Evolutionary conservation across 2,888 invertebrate species (phyloP).

Genomic region (Dryobota labecula): DNA sequence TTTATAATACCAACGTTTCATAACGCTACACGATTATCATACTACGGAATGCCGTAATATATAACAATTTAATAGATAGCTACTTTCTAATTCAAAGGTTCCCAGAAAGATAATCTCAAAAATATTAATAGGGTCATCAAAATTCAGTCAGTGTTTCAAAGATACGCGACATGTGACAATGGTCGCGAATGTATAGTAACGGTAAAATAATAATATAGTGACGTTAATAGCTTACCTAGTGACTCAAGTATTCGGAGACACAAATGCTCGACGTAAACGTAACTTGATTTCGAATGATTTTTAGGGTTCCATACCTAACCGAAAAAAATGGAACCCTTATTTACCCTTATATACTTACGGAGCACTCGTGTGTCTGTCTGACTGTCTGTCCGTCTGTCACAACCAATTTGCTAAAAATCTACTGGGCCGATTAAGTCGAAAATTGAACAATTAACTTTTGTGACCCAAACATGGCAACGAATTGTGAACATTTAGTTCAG

Average conservation of each 20-base stretch:
- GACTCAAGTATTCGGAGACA: constrained; percentile 39
- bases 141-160: constrained; percentile 47
- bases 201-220: constrained; percentile 45
- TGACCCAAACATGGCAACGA: too few species aligned
- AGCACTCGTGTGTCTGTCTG: too few species aligned
- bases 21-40: background rate
- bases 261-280: too few species aligned
- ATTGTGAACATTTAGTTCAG: too few species aligned
- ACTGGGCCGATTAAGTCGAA: too few species aligned
- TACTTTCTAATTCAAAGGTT: background rate
- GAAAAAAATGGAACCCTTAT: too few species aligned
- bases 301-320: too few species aligned
- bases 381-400: too few species aligned
- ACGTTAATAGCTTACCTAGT: constrained; percentile 42
- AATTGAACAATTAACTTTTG: too few species aligned
- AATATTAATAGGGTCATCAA: constrained; percentile 36
- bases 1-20: background rate
- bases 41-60: background rate
- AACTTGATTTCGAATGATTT: background rate
- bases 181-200: constrained; percentile 46
- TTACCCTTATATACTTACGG: too few species aligned
- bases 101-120: background rate
- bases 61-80: background rate
- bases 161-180: constrained; percentile 47
- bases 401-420: too few species aligned